Conservation (phyloP, 2,888 invertebrate species). For the Eustalomyia histrio region DNA sequence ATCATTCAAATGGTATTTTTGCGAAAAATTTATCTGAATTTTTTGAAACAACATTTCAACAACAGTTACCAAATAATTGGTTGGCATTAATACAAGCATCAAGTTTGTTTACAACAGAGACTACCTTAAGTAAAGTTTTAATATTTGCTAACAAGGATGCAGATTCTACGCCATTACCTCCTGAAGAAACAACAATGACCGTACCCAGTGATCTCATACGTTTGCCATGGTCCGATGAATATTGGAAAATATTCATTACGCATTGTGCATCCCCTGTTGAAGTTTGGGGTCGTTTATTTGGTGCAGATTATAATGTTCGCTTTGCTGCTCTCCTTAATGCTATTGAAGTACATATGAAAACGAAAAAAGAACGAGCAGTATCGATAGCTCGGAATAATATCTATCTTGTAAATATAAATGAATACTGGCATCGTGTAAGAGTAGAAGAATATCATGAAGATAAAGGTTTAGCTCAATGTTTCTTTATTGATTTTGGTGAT, state of each 20-base stretch:
- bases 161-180: conserved; percentile 41
- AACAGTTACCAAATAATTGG: conserved; percentile 87
- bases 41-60: conserved; percentile 83
- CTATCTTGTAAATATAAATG: conserved; percentile 79
- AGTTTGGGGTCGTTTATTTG: conserved; percentile 86
- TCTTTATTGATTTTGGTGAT: conserved; percentile 89
- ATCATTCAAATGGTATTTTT: conserved; percentile 82
- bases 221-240: conserved; percentile 74
- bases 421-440: conserved; percentile 82
- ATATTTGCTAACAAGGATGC: conserved; percentile 73
- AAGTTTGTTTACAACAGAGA: conserved; percentile 79
- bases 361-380: conserved; percentile 70
- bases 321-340: conserved; percentile 81
- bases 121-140: conserved; percentile 72
- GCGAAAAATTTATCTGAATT: conserved; percentile 82
- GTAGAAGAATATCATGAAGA: conserved; percentile 80
- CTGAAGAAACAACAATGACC: conserved; percentile 53
- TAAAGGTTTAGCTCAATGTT: conserved; percentile 81
- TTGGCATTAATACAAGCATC: conserved; percentile 82
- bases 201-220: conserved; percentile 69
- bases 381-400: conserved; percentile 72
- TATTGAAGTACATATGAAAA: conserved; percentile 80
- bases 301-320: conserved; percentile 83
- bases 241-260: conserved; percentile 83
- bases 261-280: no score